phyloP scores from a whole-genome alignment of 2,797 vertebrate species.

The Sparidentex hasta region DNA sequence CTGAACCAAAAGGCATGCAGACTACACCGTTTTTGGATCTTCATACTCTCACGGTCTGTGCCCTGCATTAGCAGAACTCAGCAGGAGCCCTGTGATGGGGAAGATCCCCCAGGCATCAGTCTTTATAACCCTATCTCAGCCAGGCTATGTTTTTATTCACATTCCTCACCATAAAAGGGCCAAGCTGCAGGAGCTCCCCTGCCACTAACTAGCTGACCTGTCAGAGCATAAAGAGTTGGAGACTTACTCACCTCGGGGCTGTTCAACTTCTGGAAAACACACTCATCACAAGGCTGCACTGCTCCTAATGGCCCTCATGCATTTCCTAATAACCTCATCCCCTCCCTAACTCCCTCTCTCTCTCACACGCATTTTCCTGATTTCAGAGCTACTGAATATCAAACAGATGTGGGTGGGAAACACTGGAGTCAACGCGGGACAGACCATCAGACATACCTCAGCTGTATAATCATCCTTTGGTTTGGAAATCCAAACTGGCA shows the following conservation, averaged over 20 bases:
- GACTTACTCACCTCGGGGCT: constrained; percentile 39
- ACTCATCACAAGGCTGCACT: constrained; percentile 38
- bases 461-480: constrained; percentile 48
- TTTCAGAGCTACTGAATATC: constrained; percentile 72
- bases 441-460: constrained; percentile 56
- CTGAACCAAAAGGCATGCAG: background rate
- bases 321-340: constrained; percentile 18
- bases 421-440: constrained; percentile 36
- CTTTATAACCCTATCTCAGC: constrained; percentile 42
- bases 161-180: constrained; percentile 67
- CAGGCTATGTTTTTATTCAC: constrained; percentile 58
- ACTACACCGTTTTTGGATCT: background rate
- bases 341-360: constrained; percentile 6
- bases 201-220: constrained; percentile 40
- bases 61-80: background rate
- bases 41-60: constrained; percentile 1
- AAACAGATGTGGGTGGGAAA: constrained; percentile 69
- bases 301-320: constrained; percentile 10
- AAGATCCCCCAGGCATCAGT: constrained; percentile 27
- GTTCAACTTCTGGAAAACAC: constrained; percentile 37
- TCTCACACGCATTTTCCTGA: constrained; percentile 35
- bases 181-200: constrained; percentile 26
- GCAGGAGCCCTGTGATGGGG: constrained; percentile 38
- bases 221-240: constrained; percentile 23
- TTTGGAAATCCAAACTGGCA: constrained; percentile 14